These are phyloP conservation scores for Bucorvus abyssinicus DNA, from an alignment of 2,797 vertebrate species.

Conservation along the genomic window DNA sequence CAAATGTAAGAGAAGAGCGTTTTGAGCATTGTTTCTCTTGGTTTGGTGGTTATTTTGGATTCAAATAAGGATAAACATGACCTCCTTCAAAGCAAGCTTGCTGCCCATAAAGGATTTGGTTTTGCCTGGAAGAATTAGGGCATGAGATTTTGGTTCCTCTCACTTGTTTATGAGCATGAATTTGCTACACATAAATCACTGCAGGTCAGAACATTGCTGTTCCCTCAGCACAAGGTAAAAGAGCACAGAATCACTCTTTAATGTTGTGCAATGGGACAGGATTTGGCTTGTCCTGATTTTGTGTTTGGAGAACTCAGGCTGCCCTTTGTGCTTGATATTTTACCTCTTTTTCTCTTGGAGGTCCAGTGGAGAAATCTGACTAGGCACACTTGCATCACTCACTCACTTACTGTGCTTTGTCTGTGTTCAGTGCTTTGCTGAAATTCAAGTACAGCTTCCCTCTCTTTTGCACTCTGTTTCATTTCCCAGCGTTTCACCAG, in stretches of 20 bases:
- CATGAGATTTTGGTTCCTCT: constrained; percentile 43
- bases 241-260: constrained; percentile 53
- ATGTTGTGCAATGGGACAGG: constrained; percentile 69
- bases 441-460: constrained; percentile 28
- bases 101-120: neutral
- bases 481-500: neutral
- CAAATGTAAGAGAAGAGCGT: neutral
- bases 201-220: constrained; percentile 62
- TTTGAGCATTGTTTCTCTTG: neutral
- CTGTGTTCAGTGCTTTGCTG: neutral
- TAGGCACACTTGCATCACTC: neutral
- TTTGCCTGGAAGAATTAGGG: constrained; percentile 30
- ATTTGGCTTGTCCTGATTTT: constrained; percentile 63
- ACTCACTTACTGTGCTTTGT: neutral
- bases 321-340: constrained; percentile 58
- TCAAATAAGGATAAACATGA: neutral
- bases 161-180: constrained; percentile 43
- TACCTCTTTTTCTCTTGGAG: constrained; percentile 34
- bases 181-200: constrained; percentile 60
- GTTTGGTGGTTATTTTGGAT: constrained; percentile 7
- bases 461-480: neutral
- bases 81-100: neutral
- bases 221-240: constrained; percentile 46
- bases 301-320: constrained; percentile 46
- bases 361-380: constrained; percentile 37